phyloP scores from a whole-genome alignment of 2,113 vertebrate genomes.

The Equus quagga region DNA sequence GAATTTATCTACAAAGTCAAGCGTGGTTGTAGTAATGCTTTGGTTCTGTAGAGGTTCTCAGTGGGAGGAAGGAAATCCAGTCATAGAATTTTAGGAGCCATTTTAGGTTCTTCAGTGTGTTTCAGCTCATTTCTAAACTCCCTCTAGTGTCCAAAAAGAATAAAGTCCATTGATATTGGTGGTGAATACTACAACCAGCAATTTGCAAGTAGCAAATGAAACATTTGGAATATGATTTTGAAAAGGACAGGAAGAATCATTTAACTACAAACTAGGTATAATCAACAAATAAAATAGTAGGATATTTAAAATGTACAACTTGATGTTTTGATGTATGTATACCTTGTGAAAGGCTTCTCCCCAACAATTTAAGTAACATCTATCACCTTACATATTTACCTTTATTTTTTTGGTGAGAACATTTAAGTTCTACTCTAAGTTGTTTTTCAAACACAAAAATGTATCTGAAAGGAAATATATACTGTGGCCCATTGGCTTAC shows the following conservation, averaged over 20 bases:
- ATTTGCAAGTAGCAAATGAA: neutral
- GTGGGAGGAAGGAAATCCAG: neutral
- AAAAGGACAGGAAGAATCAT: neutral
- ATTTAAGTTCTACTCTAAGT: neutral
- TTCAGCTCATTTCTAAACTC: constrained; percentile 42
- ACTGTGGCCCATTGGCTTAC: neutral
- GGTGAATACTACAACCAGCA: neutral
- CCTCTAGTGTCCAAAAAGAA: constrained; percentile 62
- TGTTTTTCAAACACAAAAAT: neutral
- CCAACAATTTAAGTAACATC: neutral
- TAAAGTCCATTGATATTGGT: neutral
- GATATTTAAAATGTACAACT: neutral
- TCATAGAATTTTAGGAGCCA: neutral
- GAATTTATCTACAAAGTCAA: neutral
- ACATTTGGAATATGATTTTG: constrained; percentile 36
- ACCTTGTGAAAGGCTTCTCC: neutral
- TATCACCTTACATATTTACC: neutral
- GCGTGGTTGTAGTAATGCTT: neutral
- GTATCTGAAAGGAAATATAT: neutral
- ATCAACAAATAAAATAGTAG: neutral
- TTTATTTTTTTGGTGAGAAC: neutral
- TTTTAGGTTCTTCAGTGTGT: constrained; percentile 32
- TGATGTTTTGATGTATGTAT: neutral
- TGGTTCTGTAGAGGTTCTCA: neutral
- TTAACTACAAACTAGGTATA: neutral